Base-by-base conservation (phyloP, 2,888 invertebrate species). In the Calliopum simillimum region DNA sequence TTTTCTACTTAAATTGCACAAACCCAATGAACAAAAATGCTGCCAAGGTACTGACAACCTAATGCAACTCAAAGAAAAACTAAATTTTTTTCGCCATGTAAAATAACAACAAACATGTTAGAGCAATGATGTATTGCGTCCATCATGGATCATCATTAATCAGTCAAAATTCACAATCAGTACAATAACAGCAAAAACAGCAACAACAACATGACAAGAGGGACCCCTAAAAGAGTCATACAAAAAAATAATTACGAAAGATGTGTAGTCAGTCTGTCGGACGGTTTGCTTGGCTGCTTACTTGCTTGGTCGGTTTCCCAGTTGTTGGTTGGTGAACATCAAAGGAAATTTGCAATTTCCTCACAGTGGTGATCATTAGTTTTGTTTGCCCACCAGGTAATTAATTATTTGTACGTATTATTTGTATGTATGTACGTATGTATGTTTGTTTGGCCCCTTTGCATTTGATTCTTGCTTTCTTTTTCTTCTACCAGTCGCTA, bases 391-490 rank as follows among this genome's bases (percentile, higher is more conserved):
- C 72, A 71, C 69, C 33, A 71, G 75, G 79, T 80, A 81, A 82
- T 82, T 82, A 83, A 82, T 82, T 82, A 82, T 79, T 16, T 33
- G 33, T 33, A 33, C 33, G 33, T 33, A 33, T 6, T 6, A n/a
- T n/a, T n/a, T n/a, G n/a, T 33, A 33, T 33, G 33, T 33, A 33
- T 33, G 33, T 33, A 33, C 33, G 33, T 33, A 33, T 33, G 33
- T 33, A 33, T 33, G 33, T 33, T 8, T 8, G 33, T 33, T 33
- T 33, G 33, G 8, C 33, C 33, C 13, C 44, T 61, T 61, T 53
- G 68, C 61, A 53, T 14, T n/a, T n/a, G 46, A 19, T 19, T 13
- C 58, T 25, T 33, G 13, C 44, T 16, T 61, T 12, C 61, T 19
- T 0, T 61, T n/a, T n/a, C n/a, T n/a, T n/a, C 21, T 21, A 43